phyloP scores from a whole-genome alignment of 2,113 vertebrate genomes.

The Phylloscopus trochiloides region DNA sequence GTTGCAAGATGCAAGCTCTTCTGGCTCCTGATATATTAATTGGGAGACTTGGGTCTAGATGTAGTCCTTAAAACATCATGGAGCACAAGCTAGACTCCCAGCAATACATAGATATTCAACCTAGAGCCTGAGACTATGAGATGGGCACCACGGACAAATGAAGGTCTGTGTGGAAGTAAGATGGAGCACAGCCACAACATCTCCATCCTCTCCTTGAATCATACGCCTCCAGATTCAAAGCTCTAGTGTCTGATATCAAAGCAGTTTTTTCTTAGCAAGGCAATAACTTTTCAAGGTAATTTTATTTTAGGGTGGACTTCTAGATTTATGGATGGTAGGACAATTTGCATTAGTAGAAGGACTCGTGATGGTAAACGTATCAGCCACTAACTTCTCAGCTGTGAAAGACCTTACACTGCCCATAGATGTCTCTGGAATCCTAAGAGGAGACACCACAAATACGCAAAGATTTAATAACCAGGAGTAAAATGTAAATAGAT shows the following conservation, averaged over 20 bases:
- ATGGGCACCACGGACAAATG: background rate
- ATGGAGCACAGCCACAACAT: background rate
- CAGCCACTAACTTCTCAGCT: conserved; percentile 33
- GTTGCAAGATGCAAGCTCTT: background rate
- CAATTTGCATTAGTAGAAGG: background rate
- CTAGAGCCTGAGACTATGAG: background rate
- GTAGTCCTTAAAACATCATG: background rate
- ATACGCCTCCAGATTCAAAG: background rate
- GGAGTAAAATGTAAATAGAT: conserved; percentile 65
- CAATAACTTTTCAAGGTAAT: background rate
- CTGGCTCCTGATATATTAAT: background rate
- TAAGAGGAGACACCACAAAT: background rate
- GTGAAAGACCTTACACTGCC: background rate
- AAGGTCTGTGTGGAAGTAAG: background rate
- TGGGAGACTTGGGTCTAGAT: background rate
- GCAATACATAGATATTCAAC: background rate
- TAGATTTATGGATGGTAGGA: background rate
- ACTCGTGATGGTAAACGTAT: background rate
- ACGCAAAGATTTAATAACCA: conserved; percentile 15
- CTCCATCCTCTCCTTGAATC: background rate
- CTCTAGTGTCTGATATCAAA: background rate
- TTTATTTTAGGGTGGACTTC: background rate
- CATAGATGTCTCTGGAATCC: background rate
- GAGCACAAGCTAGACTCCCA: background rate
- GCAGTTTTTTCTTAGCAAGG: background rate